These are phyloP conservation scores for Aphyosemion australe DNA, from an alignment of 2,113 vertebrate species.

Conservation along the genomic window DNA sequence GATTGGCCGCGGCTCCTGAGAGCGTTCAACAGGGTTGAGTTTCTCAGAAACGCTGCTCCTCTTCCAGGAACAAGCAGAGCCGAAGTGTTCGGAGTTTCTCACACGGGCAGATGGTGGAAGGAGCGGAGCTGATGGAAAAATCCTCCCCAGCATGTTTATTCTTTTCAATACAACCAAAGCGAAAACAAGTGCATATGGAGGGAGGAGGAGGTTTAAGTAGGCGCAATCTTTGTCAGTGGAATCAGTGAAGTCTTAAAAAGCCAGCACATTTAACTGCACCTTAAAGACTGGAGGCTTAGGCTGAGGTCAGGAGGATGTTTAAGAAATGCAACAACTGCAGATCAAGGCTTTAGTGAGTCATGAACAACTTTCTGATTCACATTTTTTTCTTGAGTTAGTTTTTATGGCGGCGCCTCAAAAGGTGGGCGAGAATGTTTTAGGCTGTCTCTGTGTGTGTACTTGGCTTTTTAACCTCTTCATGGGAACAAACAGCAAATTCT, in stretches of 20 bases:
- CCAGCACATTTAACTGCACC: not conserved
- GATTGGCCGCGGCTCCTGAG: conserved; percentile 30
- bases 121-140: conserved; percentile 51
- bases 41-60: conserved; percentile 26
- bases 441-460: too few relatives aligned
- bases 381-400: not conserved
- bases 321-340: not conserved
- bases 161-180: conserved; percentile 53
- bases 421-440: too few relatives aligned
- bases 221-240: conserved; percentile 30
- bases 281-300: not conserved
- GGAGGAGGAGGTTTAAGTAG: conserved; percentile 31
- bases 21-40: conserved; percentile 35
- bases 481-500: too few relatives aligned
- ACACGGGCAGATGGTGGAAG: conserved; percentile 63
- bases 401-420: too few relatives aligned
- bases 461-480: too few relatives aligned
- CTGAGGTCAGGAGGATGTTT: conserved; percentile 1
- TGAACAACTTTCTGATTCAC: not conserved
- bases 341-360: conserved; percentile 6
- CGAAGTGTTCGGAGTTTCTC: conserved; percentile 41
- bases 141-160: conserved; percentile 66
- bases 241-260: conserved; percentile 5
- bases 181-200: conserved; percentile 69
- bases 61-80: conserved; percentile 25